Conservation (phyloP, 2,797 vertebrate genomes). For the Gallinago nigripennis region DNA sequence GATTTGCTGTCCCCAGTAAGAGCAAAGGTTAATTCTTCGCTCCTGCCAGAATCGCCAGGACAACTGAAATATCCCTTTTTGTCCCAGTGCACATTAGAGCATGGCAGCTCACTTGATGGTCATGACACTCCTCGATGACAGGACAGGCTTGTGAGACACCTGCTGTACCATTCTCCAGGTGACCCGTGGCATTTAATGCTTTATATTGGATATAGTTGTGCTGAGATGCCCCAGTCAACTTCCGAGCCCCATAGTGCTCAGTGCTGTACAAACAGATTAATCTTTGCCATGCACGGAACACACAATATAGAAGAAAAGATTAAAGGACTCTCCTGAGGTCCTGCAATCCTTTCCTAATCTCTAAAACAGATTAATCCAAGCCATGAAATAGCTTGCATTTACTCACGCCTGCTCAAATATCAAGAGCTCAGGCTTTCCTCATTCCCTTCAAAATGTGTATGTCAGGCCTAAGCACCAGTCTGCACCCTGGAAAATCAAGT, state of each 20-base stretch:
- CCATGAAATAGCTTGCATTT: not conserved
- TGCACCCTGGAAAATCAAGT: not conserved
- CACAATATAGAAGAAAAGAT: not conserved
- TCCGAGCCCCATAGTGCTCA: rapidly evolving
- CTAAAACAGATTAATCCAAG: not conserved
- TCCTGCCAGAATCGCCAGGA: not conserved
- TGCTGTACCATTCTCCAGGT: not conserved
- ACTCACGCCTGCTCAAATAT: not conserved
- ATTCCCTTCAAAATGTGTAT: not conserved
- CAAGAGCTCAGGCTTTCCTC: not conserved
- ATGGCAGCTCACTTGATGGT: not conserved
- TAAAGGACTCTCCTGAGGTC: not conserved
- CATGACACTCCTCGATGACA: not conserved
- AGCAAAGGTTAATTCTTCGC: conserved; percentile 16
- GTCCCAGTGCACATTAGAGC: not conserved
- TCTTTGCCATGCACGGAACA: not conserved
- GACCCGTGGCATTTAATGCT: not conserved
- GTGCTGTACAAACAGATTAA: not conserved
- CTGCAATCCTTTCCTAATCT: not conserved
- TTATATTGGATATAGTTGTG: not conserved
- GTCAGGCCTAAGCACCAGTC: not conserved
- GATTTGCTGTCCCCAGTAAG: not conserved
- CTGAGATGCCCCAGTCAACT: not conserved
- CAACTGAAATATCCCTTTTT: not conserved
- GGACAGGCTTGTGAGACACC: not conserved